Base-by-base conservation (phyloP, 2,888 invertebrate genomes). In the Amaurobius ferox region DNA sequence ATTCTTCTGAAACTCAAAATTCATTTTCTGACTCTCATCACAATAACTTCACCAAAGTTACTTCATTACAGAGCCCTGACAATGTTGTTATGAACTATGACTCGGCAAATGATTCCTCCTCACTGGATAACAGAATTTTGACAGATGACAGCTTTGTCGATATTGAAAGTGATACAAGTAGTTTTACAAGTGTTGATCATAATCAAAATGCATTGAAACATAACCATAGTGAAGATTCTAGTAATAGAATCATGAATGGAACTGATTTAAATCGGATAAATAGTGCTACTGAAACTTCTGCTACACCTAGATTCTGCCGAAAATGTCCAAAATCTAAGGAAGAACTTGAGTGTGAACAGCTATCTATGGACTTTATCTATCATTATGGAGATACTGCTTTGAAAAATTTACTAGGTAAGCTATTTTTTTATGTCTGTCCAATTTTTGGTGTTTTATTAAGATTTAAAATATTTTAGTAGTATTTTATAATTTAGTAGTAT, bases 291-390 rank as follows among this genome's bases (percentile, higher is more conserved):
- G 80, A 86, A 78, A 88, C 78, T 48, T 62, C 62, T 32, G 72
- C 79, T 29, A 80, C 85, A 1, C 73, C 80, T 11, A 74, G 39
- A 67, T 35, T 83, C n/a, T 35, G 35, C 23, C 66, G 81, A 1
- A 86, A 81, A 62, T 29, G 28, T 39, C 23, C 26, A 13, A 90
- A 90, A 29, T 91, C 91, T 0, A 90, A 94, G 88, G 95, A 96
- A 90, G 96, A 96, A 91, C 93, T 95, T 89, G 95, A 95, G 89
- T 96, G 95, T 92, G 96, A 96, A 90, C 93, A 94, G 89, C 92
- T 95, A 86, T 92, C 92, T 5, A 90, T 91, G 90, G 92, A 92
- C 88, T 91, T 93, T 70, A 92, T 90, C 78, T 91, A 91, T 79
- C 91, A 91, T 79, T 90, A 91, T 29, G 90, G 91, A 30, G 90